Conservation (phyloP, 2,797 vertebrate species). For the Phalloptychus januarius region DNA sequence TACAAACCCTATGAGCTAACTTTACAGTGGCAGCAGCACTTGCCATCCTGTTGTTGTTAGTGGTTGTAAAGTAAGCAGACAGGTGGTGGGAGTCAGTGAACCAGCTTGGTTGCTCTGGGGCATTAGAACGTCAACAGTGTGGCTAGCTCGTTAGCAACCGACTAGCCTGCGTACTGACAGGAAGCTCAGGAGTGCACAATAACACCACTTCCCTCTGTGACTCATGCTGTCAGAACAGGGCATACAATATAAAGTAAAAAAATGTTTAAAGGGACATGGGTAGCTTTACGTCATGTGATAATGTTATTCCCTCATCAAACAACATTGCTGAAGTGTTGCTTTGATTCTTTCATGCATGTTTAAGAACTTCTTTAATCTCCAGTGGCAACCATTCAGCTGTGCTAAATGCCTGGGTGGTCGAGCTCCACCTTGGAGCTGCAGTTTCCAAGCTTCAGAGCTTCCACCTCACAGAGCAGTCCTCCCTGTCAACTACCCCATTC, state of each 20-base stretch:
- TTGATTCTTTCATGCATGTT: no score
- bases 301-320: no score
- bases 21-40: conserved; percentile 13
- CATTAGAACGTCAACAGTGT: conserved; percentile 44
- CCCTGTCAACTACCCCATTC: no score
- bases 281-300: no score
- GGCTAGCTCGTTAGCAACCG: conserved; percentile 53
- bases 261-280: neutral
- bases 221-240: neutral
- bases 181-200: conserved; percentile 40
- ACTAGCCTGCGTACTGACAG: conserved; percentile 43
- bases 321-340: no score
- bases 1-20: conserved; percentile 13
- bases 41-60: conserved; percentile 7
- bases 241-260: neutral
- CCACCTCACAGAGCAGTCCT: no score
- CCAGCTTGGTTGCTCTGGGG: conserved; percentile 38
- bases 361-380: no score
- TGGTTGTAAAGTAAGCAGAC: conserved; percentile 41
- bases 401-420: no score
- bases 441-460: no score
- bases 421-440: no score
- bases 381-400: no score
- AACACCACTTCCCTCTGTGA: neutral
- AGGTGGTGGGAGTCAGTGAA: conserved; percentile 56